Evolutionary conservation across 1,140 invertebrate species (phyloP), one percentile per base, ranked within the genome.

Genomic region (Luehdorfia chinensis): DNA sequence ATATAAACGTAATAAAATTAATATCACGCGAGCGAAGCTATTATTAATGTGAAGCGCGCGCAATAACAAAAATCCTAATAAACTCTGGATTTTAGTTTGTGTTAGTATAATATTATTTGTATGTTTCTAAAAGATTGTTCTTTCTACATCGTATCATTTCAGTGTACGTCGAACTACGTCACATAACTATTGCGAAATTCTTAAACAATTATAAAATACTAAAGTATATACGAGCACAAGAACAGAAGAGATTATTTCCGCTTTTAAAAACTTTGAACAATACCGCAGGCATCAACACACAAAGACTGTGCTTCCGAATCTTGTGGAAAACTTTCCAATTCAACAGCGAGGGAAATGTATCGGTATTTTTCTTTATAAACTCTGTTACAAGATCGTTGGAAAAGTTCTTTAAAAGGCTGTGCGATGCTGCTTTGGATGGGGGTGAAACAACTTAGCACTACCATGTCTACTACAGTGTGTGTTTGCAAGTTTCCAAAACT

Each of bases 351-450:
- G 50, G 37, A 45, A 61, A 57, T 57, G 54, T 61, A 57, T 61
- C 55, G 31, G 34, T 66, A 66, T 68, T 63, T 68, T 68, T 63
- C 52, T 59, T 60, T 46, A 46, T 43, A 43, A 68, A 66, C 59
- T 68, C 46, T 44, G 60, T 60, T 58, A 62, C 61, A 51, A 48
- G 50, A 50, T 59, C 59, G 55, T 55, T 47, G 33, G 31, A 2
- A 45, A 51, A 51, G 31, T 55, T 61, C 44, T 45, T 44, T 55
- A 47, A 62, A 62, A 62, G 59, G 55, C 55, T 62, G 51, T 50
- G 25, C 46, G 41, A 47, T 49, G 33, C 41, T 9, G 18, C 34
- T 15, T 4, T 47, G 43, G 23, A 11, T 47, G 15, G 32, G 33
- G 30, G 5, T 14, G 14, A 30, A 43, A 27, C 28, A 43, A 43